Percentiles rank a stretch among this genome's conserved stretches.
Evolutionary conservation across 1,140 invertebrate species (phyloP).

Genomic region (Lanistes nyassanus): DNA sequence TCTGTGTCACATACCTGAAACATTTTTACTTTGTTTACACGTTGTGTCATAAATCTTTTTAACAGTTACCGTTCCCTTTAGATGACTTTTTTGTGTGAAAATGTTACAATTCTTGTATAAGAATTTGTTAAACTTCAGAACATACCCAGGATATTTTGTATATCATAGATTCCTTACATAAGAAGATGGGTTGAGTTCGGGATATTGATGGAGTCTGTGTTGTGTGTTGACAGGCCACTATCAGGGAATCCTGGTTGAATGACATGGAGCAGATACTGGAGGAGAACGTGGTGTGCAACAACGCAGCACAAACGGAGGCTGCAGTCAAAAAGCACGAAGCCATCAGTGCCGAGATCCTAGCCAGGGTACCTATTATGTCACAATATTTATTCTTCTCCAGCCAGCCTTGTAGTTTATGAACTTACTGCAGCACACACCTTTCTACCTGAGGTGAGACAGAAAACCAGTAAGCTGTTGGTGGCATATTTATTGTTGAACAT

Average conservation of each 20-base stretch:
- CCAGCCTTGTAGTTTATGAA: background rate
- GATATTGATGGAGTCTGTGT: background rate
- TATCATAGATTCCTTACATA: background rate
- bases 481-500: no score
- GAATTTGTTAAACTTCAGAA: background rate
- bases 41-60: no score
- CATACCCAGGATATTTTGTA: background rate
- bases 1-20: no score
- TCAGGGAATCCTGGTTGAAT: constrained; percentile 93
- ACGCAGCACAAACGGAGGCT: constrained; percentile 93
- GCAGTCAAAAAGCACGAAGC: constrained; percentile 99
- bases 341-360: constrained; percentile 95
- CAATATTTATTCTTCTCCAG: constrained; percentile 3
- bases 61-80: no score
- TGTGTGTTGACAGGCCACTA: constrained; percentile 74
- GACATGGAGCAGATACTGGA: constrained; percentile 97
- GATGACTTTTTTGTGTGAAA: no score
- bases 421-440: no score
- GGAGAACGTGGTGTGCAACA: constrained; percentile 83
- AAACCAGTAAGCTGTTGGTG: no score
- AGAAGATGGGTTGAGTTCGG: background rate
- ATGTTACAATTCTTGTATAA: no score
- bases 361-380: constrained; percentile 70
- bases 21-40: no score
- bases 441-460: no score